Evolutionary conservation across 2,888 invertebrate species (phyloP).

Genomic region (Flexamia atlantica): DNA sequence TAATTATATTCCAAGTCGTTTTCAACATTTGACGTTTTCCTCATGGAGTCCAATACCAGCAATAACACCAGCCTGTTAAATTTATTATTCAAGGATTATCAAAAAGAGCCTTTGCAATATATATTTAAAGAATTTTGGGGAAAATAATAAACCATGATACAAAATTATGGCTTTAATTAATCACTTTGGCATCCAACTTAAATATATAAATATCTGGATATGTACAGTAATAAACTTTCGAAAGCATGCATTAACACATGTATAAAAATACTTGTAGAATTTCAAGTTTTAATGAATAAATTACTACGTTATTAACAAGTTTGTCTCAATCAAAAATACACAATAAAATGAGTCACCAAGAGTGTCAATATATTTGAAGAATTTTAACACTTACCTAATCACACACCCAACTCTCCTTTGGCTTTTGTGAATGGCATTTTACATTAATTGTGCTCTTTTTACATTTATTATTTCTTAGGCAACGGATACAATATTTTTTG

Average conservation of each 20-base stretch:
- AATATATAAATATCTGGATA: conserved; percentile 51
- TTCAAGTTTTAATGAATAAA: conserved; percentile 55
- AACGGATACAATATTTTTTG: too few relatives aligned
- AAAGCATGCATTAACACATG: conserved; percentile 58
- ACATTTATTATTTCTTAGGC: too few relatives aligned
- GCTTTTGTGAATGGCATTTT: too few relatives aligned
- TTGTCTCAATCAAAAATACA: conserved; percentile 33
- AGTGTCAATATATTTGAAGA: neutral
- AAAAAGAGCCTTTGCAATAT: too few relatives aligned
- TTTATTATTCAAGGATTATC: too few relatives aligned
- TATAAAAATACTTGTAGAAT: conserved; percentile 58
- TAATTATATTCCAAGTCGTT: too few relatives aligned
- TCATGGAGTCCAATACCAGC: too few relatives aligned
- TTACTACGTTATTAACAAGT: conserved; percentile 47
- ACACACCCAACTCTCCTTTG: too few relatives aligned
- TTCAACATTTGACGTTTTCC: too few relatives aligned
- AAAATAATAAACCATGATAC: neutral
- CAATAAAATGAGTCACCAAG: conserved; percentile 35
- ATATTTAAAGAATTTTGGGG: too few relatives aligned
- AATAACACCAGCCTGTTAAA: too few relatives aligned
- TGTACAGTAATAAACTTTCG: conserved; percentile 56
- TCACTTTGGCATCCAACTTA: conserved; percentile 54
- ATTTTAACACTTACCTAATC: neutral
- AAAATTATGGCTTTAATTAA: conserved; percentile 54
- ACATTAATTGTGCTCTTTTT: too few relatives aligned